Evolutionary conservation across 2,797 vertebrate species (phyloP).

Genomic region (Lutjanus campechanus): DNA sequence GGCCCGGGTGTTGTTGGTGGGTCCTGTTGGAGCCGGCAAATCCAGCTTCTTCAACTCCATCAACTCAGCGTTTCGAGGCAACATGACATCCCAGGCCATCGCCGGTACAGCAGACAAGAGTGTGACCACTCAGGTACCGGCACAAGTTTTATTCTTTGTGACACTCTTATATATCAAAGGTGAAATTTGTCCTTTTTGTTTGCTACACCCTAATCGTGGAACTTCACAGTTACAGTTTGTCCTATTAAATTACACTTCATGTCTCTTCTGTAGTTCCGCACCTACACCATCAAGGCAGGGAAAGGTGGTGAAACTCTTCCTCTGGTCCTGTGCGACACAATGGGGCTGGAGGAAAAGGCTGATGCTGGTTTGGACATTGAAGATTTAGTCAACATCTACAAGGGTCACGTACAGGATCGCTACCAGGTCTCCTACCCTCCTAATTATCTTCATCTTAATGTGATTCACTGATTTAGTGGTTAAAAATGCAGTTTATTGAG

Average conservation of each 20-base stretch:
- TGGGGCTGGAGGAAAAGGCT: constrained; percentile 80
- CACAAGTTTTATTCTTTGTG: neutral
- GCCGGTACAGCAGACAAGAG: constrained; percentile 72
- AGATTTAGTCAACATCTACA: constrained; percentile 78
- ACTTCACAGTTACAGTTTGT: neutral
- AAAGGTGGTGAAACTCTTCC: constrained; percentile 60
- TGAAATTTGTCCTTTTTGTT: too few relatives aligned
- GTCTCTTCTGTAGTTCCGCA: constrained; percentile 74
- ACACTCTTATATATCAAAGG: too few relatives aligned
- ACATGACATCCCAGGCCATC: constrained; percentile 78
- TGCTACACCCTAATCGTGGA: too few relatives aligned
- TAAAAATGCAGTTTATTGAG: too few relatives aligned
- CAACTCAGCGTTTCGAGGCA: constrained; percentile 76
- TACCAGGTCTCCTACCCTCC: constrained; percentile 57
- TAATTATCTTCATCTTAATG: too few relatives aligned
- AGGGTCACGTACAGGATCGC: constrained; percentile 79
- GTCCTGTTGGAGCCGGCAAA: constrained; percentile 78
- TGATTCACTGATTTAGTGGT: neutral
- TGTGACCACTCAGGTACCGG: constrained; percentile 77
- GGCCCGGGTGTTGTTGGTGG: constrained; percentile 74
- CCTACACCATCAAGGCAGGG: constrained; percentile 73
- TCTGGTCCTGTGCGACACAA: constrained; percentile 84
- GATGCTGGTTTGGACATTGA: constrained; percentile 77
- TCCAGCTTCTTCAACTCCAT: constrained; percentile 83
- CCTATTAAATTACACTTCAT: neutral